phyloP scores from a whole-genome alignment of 2,113 vertebrate genomes.

The Nerophis lumbriciformis region DNA sequence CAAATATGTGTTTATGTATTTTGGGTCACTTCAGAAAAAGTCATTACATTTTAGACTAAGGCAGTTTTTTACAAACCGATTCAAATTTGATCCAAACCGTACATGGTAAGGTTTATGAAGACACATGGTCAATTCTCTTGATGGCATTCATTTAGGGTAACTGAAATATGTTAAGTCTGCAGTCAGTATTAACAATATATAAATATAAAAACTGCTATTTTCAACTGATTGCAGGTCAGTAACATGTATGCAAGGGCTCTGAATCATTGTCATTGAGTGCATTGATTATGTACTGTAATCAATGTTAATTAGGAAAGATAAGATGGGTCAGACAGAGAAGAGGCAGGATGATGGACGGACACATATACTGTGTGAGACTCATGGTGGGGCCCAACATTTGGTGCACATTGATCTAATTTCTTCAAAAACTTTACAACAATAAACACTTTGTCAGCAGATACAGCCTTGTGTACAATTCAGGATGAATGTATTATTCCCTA shows the following conservation, averaged over 20 bases:
- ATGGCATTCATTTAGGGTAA: conserved; percentile 36
- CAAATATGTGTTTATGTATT: no score
- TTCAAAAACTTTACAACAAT: no score
- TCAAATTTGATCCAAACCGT: no score
- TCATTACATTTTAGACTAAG: no score
- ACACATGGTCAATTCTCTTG: conserved; percentile 48
- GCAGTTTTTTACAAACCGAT: no score
- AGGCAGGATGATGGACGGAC: conserved; percentile 60
- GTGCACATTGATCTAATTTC: conserved; percentile 3
- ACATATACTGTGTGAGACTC: conserved; percentile 36
- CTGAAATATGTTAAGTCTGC: conserved; percentile 44
- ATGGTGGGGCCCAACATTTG: background rate
- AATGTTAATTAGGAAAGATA: conserved; percentile 59
- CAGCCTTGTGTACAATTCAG: no score
- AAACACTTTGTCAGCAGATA: no score
- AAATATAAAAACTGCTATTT: conserved; percentile 28
- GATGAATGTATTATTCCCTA: no score
- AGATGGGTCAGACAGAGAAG: conserved; percentile 44
- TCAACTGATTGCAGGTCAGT: conserved; percentile 57
- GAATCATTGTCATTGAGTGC: conserved; percentile 71
- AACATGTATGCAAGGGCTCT: conserved; percentile 61
- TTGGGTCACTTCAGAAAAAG: no score
- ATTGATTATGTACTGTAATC: conserved; percentile 68
- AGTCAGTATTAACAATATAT: conserved; percentile 18
- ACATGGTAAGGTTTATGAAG: background rate